These are phyloP conservation scores for Rhopalosiphum padi DNA, from an alignment of 1,140 invertebrate genomes.

Conservation along the genomic window DNA sequence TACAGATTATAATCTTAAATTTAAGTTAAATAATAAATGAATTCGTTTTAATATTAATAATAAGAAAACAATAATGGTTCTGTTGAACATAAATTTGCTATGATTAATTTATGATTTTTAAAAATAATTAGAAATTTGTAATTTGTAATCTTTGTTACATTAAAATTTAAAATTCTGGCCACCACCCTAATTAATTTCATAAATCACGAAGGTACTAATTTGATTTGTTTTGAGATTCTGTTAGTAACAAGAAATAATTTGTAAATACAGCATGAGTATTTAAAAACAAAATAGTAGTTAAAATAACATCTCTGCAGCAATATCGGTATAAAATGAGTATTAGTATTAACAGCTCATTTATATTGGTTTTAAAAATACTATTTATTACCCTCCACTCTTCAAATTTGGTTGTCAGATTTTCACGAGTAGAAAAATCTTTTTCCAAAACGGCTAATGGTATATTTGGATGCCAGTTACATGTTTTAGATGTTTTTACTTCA, in stretches of 20 bases:
- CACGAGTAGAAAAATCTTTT: background rate
- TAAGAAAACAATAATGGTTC: too few relatives aligned
- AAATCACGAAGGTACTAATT: background rate
- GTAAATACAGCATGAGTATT: background rate
- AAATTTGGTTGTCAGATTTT: background rate
- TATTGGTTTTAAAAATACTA: background rate
- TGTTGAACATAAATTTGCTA: too few relatives aligned
- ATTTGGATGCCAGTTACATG: background rate
- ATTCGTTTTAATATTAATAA: too few relatives aligned
- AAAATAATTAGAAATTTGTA: too few relatives aligned
- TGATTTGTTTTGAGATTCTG: background rate
- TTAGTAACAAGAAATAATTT: background rate
- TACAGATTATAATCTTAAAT: too few relatives aligned
- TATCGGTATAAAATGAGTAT: background rate
- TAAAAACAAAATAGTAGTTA: background rate
- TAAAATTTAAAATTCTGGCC: too few relatives aligned
- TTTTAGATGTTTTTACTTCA: slow-evolving; percentile 36
- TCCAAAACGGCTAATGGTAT: background rate
- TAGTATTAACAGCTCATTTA: background rate
- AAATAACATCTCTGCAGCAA: background rate
- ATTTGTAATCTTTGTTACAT: too few relatives aligned
- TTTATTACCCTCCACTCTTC: background rate
- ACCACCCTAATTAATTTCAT: too few relatives aligned
- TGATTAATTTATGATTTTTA: too few relatives aligned
- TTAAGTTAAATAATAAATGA: too few relatives aligned